Evolutionary conservation across 2,888 invertebrate genomes (phyloP).

Genomic region (Hoplodrina blanda): DNA sequence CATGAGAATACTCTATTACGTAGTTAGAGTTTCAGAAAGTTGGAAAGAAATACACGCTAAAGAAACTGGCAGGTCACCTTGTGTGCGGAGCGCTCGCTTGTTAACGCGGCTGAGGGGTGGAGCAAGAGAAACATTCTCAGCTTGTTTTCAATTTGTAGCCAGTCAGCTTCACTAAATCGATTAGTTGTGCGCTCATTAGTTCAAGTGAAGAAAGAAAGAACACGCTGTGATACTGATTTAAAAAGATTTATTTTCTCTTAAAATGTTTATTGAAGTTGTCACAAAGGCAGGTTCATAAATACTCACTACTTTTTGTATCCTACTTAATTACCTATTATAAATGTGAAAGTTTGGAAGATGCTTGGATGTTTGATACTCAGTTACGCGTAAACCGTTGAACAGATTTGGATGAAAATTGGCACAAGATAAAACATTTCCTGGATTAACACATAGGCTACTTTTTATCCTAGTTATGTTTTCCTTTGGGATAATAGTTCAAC

Average conservation of each 20-base stretch:
- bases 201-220: slow-evolving; percentile 11
- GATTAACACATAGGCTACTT: too few species aligned
- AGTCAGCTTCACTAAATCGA: slow-evolving; percentile 29
- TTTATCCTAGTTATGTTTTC: too few species aligned
- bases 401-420: too few species aligned
- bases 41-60: neutral
- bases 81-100: neutral
- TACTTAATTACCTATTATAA: too few species aligned
- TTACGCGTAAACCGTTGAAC: too few species aligned
- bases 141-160: slow-evolving; percentile 28
- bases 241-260: neutral
- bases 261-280: neutral
- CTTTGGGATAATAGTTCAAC: too few species aligned
- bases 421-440: too few species aligned
- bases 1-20: neutral
- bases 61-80: neutral
- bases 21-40: neutral
- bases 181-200: slow-evolving; percentile 37
- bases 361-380: too few species aligned
- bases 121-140: neutral
- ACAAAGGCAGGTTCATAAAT: too few species aligned
- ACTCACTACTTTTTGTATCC: too few species aligned
- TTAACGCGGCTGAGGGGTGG: neutral
- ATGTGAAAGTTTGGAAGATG: too few species aligned
- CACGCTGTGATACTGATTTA: neutral